These are phyloP conservation scores for Lagorchestes hirsutus DNA, from an alignment of 2,797 vertebrate species.

Conservation along the genomic window DNA sequence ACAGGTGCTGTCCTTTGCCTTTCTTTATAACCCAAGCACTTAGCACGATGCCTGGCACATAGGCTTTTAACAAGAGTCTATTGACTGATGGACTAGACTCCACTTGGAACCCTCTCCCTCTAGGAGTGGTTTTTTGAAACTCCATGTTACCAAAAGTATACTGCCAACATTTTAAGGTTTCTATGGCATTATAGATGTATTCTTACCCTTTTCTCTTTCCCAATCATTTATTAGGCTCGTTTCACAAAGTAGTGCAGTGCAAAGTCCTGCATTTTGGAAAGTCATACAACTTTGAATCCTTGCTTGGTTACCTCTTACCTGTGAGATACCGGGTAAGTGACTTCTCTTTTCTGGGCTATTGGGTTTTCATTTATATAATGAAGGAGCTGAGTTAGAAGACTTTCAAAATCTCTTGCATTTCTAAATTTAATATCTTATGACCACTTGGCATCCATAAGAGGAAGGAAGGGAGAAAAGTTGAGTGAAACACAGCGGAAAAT, in stretches of 20 bases:
- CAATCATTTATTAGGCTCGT: background rate
- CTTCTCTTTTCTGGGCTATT: background rate
- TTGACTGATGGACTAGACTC: background rate
- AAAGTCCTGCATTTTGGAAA: background rate
- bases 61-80: background rate
- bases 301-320: background rate
- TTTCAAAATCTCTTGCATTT: background rate
- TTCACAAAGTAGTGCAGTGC: background rate
- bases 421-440: background rate
- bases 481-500: background rate
- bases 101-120: background rate
- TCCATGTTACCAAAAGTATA: background rate
- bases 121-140: background rate
- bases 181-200: background rate
- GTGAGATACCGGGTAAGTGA: background rate
- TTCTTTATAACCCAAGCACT: background rate
- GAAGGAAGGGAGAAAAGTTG: background rate
- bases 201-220: background rate
- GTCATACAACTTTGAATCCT: background rate
- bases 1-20: background rate
- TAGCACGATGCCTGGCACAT: background rate
- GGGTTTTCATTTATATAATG: background rate
- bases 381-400: background rate
- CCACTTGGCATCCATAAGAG: background rate
- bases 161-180: background rate